Conservation (phyloP, 2,888 invertebrate species). For the Eueremaeus valkanovi region DNA sequence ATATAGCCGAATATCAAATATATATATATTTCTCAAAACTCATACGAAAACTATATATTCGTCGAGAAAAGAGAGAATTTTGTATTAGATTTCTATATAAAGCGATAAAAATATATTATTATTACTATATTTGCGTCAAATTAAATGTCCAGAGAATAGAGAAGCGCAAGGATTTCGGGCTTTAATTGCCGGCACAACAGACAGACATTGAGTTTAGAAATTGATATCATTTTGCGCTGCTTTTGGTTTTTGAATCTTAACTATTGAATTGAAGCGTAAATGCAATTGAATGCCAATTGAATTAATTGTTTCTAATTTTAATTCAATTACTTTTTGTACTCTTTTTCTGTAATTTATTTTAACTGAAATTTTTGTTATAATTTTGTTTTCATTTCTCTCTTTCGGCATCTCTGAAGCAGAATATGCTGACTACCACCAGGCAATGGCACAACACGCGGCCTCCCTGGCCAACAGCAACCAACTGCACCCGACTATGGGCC, state of each 20-base stretch:
- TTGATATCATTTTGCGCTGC: no score
- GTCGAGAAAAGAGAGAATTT: no score
- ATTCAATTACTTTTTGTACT: no score
- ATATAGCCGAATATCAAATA: not conserved
- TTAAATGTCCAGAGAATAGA: not conserved
- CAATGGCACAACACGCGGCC: slow-evolving; percentile 47
- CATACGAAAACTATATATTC: not conserved
- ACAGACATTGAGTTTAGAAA: not conserved
- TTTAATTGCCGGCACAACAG: not conserved
- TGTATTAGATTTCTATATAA: no score
- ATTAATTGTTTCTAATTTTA: not conserved
- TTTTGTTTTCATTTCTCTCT: not conserved
- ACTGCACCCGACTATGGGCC: slow-evolving; percentile 46
- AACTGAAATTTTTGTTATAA: not conserved
- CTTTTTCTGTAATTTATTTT: no score
- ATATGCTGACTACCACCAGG: slow-evolving; percentile 47
- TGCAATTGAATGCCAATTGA: not conserved
- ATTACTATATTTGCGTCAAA: no score
- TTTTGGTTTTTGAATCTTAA: no score
- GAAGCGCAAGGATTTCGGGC: not conserved
- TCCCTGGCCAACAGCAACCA: slow-evolving; percentile 44
- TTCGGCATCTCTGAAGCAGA: slow-evolving; percentile 37
- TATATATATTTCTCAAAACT: not conserved
- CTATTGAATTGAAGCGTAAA: no score
- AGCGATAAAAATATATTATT: no score